Percentiles rank a stretch among this genome's conserved stretches.
These are phyloP conservation scores for Pomacea maculata DNA, from an alignment of 1,140 invertebrate genomes.

Conservation along the genomic window DNA sequence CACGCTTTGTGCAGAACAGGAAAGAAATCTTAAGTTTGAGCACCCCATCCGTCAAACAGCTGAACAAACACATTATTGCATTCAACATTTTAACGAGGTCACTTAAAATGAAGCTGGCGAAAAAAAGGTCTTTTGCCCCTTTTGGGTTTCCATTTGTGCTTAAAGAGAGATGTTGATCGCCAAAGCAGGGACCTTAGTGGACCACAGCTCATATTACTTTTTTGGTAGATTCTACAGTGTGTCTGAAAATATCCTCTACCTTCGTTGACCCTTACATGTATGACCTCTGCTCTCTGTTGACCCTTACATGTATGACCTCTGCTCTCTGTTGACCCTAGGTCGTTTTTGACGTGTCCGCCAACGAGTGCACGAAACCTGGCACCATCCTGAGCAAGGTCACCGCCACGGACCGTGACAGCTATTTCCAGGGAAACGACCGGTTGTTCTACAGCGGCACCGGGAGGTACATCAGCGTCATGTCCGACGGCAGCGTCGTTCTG, in stretches of 20 bases:
- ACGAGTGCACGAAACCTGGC: background rate
- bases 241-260: background rate
- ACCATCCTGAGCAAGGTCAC: background rate
- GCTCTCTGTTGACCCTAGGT: background rate
- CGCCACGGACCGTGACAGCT: slow-evolving; percentile 5
- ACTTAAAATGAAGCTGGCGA: no score
- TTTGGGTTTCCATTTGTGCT: no score
- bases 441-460: slow-evolving; percentile 6
- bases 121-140: no score
- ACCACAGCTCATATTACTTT: background rate
- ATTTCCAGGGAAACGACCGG: slow-evolving; percentile 1
- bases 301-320: background rate
- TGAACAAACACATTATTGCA: no score
- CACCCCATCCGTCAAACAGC: no score
- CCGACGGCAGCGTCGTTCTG: slow-evolving; percentile 1
- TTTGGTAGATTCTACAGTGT: background rate
- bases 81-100: no score
- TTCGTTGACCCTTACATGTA: background rate
- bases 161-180: no score
- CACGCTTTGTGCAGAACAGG: background rate
- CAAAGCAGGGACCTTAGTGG: background rate
- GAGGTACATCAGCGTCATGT: background rate
- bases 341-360: background rate
- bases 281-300: background rate
- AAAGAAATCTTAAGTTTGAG: background rate